These are phyloP conservation scores for Pegoplata infirma DNA, from an alignment of 2,888 invertebrate genomes.

Conservation along the genomic window DNA sequence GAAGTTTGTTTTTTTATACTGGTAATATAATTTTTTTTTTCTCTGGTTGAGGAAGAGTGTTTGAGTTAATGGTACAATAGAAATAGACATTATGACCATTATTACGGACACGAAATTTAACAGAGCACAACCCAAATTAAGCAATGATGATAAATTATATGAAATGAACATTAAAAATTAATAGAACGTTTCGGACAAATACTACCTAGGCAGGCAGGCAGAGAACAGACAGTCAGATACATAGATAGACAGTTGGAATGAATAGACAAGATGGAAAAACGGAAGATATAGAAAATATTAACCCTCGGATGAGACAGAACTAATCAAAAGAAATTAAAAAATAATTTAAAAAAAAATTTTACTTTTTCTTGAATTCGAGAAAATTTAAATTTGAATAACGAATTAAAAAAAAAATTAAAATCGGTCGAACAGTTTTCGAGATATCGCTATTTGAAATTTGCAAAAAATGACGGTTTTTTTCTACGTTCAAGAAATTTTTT, in stretches of 20 bases:
- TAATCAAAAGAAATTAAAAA: too few species aligned
- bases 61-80: conserved; percentile 50
- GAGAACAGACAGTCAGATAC: conserved; percentile 9
- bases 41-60: conserved; percentile 21
- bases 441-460: too few species aligned
- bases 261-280: not conserved
- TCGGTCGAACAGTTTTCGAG: too few species aligned
- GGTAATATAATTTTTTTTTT: too few species aligned
- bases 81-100: conserved; percentile 61
- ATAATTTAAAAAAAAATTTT: too few species aligned
- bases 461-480: too few species aligned
- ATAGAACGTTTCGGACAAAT: conserved; percentile 57
- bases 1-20: not conserved
- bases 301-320: too few species aligned
- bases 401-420: too few species aligned
- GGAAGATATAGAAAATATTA: conserved; percentile 57
- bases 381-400: too few species aligned
- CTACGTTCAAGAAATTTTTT: too few species aligned
- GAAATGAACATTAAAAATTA: conserved; percentile 57
- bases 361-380: too few species aligned
- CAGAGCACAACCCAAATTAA: conserved; percentile 63
- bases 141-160: conserved; percentile 62
- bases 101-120: conserved; percentile 58
- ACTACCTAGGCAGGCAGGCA: not conserved
- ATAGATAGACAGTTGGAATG: conserved; percentile 21